Conservation (phyloP, 2,888 invertebrate genomes). For the Phasia obesa region DNA sequence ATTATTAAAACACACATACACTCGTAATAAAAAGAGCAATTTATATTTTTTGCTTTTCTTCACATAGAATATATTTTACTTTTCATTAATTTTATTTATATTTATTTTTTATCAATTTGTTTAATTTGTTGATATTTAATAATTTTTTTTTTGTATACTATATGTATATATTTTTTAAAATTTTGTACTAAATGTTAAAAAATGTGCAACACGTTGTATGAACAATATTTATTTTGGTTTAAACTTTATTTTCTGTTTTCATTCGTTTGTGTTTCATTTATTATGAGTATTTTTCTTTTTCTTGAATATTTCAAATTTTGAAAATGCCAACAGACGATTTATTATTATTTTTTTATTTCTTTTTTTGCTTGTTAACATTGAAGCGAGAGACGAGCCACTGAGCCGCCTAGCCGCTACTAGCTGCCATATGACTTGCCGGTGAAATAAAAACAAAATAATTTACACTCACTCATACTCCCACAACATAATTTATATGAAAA, state of each 20-base stretch:
- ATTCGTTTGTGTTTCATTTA: background rate
- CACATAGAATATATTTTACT: no score
- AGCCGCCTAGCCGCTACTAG: conserved; percentile 81
- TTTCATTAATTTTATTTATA: no score
- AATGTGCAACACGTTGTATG: no score
- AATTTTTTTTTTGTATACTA: no score
- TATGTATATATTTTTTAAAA: no score
- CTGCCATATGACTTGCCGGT: conserved; percentile 74
- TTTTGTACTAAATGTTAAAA: no score
- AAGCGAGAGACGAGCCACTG: conserved; percentile 76
- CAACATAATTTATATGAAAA: conserved; percentile 33
- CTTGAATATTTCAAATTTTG: conserved; percentile 4
- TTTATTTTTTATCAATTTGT: no score
- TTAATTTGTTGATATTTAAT: no score
- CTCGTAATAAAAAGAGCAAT: no score
- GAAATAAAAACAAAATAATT: conserved; percentile 72
- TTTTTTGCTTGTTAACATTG: conserved; percentile 32
- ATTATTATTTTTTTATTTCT: conserved; percentile 9
- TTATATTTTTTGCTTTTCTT: no score
- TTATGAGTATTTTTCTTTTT: background rate
- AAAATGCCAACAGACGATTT: conserved; percentile 41
- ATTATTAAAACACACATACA: no score
- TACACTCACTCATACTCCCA: conserved; percentile 28
- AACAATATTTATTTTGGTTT: no score
- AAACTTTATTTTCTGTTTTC: background rate